Percentiles rank a stretch among this genome's conserved stretches.
phyloP scores from a whole-genome alignment of 2,797 vertebrate species.

The Anolis apletophallus region DNA sequence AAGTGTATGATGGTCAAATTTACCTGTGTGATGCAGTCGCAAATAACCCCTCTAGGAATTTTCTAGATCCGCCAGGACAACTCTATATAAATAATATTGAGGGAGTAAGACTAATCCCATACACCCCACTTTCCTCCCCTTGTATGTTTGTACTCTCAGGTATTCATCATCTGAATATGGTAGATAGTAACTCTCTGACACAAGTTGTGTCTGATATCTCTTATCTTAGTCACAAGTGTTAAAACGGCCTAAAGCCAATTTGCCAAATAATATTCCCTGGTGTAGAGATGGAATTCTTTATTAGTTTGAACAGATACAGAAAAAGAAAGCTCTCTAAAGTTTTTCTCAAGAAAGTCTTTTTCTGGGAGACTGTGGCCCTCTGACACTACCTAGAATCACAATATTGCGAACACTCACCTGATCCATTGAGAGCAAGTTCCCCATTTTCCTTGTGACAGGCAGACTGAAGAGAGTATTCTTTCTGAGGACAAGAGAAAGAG shows the following conservation, averaged over 20 bases:
- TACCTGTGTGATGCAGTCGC: too few species aligned
- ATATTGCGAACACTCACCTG: conserved; percentile 78
- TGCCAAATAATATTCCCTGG: not conserved
- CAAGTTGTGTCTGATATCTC: not conserved
- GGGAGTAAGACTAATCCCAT: not conserved
- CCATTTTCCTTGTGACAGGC: conserved; percentile 76
- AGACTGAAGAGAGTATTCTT: conserved; percentile 83
- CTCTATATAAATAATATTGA: not conserved
- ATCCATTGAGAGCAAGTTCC: conserved; percentile 73
- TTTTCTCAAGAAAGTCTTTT: not conserved
- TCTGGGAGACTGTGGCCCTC: not conserved
- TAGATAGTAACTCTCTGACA: not conserved
- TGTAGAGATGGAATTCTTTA: not conserved
- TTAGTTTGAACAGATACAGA: not conserved
- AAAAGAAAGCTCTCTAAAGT: not conserved
- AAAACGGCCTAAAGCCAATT: not conserved
- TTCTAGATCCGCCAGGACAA: not conserved
- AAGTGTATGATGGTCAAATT: too few species aligned
- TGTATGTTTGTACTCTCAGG: not conserved
- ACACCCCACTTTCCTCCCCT: not conserved
- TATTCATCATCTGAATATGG: not conserved
- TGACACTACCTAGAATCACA: not conserved
- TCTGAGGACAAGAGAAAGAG: conserved; percentile 77
- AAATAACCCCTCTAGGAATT: too few species aligned
- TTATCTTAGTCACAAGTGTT: not conserved